Base-by-base conservation (phyloP, 1,140 invertebrate species). In the Hormaphis cornu region DNA sequence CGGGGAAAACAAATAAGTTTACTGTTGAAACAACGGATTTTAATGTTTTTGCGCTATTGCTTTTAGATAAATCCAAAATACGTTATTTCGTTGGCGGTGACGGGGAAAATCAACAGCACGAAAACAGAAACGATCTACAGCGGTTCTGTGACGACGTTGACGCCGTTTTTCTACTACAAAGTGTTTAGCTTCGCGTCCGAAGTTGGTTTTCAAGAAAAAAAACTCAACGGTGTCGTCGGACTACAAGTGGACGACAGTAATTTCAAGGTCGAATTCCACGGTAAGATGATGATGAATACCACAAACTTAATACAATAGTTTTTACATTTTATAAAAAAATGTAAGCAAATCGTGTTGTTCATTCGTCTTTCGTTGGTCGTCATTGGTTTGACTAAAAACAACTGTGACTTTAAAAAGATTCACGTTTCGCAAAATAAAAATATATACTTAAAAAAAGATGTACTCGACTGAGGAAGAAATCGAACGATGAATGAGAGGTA, bases 81-180 rank as follows among this genome's bases (percentile, higher is more conserved):
- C 18, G 61, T 66, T 7, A 48, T 66, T 22, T 66, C 61, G 1
- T 16, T 66, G n/a, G 40, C 5, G 4, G 18, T 66, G 3, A 66
- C 42, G 10, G 61, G 61, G 1, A 66, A 66, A 66, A 66, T 66
- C 3, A 48, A 48, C 18, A 48, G 18, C 28, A 66, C 61, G 18
- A 66, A 50, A 48, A 66, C 14, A 6, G 61, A 66, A 50, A 66
- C 61, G 10, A 48, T 66, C 35, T 66, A 66, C 28, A 66, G 61
- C 28, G 61, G 61, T 46, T 66, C 40, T 0, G 16, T 66, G 1
- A 66, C 40, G 2, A 66, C 61, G n/a, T 35, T 66, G 3, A 66
- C 61, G 0, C 61, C 61, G 9, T 66, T 66, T 35, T 66, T 66
- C n/a, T 66, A 66, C n/a, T 66, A 66, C 28, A 66, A 66, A 35